Evolutionary conservation across 92 coral and sea anemone genomes (phyloP), one percentile per base, ranked within the genome.

Genomic region (Epizoanthus ramosus): DNA sequence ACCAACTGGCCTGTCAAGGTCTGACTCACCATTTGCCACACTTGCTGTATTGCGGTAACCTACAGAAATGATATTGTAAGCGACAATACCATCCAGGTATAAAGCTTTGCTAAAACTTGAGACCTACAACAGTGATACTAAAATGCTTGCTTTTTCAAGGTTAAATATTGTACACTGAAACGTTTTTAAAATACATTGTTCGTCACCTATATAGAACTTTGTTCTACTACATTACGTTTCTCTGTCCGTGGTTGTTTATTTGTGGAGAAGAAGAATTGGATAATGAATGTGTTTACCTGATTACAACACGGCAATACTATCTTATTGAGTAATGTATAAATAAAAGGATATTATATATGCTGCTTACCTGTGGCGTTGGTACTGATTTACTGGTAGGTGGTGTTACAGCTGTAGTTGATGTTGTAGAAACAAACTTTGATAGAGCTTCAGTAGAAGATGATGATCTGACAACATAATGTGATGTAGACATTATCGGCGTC

Each of bases 1-100:
- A 60, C 82, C 59, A 77, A 21, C 31, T 61, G 47, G 52, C 82
- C 82, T 22, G 71, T n/a, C 33, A 77, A 33, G 37, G 71, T 60
- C 16, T 5, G n/a, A 41, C 57, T 60, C 3, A n/a, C 71, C 82
- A 61, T 61, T 21, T 24, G 19, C 82, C 82, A 77, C 70, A 61
- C 39, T 61, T 77, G 43, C 71, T 76, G 70, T 2, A 76, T 14
- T 43, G 39, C 71, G 23, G 82, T 39, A 39, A 77, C 71, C 82
- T 77, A 3, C 21, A 74, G 57, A 17, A 68, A 67, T 25, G 6
- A 14, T 14, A 24, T 61, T 13, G 10, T 4, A 24, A 61, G 67
- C 19, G 23, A 61, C 67, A 61, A 24, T 61, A 19, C 24, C 31
- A 19, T 6, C 24, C 67, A 13, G 50, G 7, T 43, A 43, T 6